A percentile compares a stretch with the other conserved stretches of the same genome.
Conservation (phyloP, 2,888 invertebrate species). For the Epinotia nisella region DNA sequence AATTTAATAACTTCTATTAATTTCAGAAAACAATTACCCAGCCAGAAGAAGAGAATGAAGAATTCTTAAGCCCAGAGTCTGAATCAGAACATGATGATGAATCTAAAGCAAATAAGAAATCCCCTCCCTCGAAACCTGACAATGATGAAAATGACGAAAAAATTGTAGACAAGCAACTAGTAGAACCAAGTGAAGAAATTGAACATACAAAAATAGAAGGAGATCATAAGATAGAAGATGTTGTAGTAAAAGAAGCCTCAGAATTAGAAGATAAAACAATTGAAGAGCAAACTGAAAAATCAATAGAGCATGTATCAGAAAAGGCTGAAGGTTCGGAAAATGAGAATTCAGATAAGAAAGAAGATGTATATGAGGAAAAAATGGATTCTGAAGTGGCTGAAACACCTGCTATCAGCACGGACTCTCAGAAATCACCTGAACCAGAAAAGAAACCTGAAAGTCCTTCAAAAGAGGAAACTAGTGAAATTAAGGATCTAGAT, state of each 20-base stretch:
- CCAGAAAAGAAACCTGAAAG: constrained; percentile 51
- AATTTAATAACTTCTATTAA: not conserved
- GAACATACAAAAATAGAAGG: constrained; percentile 46
- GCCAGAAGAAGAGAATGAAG: constrained; percentile 77
- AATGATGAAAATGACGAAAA: constrained; percentile 48
- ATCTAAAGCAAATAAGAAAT: constrained; percentile 42
- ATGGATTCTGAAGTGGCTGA: constrained; percentile 29
- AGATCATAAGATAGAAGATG: constrained; percentile 41
- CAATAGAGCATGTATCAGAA: constrained; percentile 35
- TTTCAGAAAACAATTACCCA: constrained; percentile 61
- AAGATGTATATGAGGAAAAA: constrained; percentile 23
- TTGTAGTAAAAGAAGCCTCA: constrained; percentile 23
- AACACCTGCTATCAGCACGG: constrained; percentile 31
- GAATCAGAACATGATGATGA: constrained; percentile 73
- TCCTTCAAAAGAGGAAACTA: constrained; percentile 47
- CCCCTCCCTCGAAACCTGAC: constrained; percentile 40
- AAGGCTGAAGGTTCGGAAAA: constrained; percentile 12
- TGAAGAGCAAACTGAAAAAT: constrained; percentile 50
- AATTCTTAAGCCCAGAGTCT: constrained; percentile 79
- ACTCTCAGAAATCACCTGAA: constrained; percentile 39
- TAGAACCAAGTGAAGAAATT: constrained; percentile 46
- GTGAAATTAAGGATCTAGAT: constrained; percentile 48
- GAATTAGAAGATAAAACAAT: constrained; percentile 28
- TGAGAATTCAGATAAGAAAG: constrained; percentile 6
- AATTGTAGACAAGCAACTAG: constrained; percentile 37